Base-by-base conservation (phyloP, 2,797 vertebrate genomes). In the Microctenopoma lineatum region DNA sequence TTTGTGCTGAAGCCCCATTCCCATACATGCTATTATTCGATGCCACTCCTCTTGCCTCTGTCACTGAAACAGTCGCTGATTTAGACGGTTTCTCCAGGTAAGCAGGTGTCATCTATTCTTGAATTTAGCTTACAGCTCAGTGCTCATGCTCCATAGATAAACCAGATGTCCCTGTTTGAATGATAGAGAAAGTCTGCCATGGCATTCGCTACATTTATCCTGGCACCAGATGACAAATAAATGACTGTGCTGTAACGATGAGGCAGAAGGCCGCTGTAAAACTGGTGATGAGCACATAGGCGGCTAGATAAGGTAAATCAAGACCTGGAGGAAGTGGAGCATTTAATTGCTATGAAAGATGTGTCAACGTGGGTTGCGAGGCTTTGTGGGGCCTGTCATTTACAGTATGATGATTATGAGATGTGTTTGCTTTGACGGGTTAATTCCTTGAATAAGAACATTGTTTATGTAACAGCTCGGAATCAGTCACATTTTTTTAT, bases 261-360 rank as follows among this genome's bases (percentile, higher is more conserved):
- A 69, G 74, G 73, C 77, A 75, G 81, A 53, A 78, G 70, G 72
- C 75, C 38, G 77, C 80, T 70, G 78, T 77, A 90, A 18, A 88
- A 80, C 59, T 44, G 69, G 46, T 79, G 87, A 91, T 86, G 86
- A 89, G 81, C 44, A 26, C 78, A 67, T 21, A 86, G 66, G 78
- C 56, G 32, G 77, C 53, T 56, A 79, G 87, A 92, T 92, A 91
- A 88, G 83, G 84, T 91, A 90, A 91, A 92, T 92, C 85, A 88
- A 82, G 84, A 85, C 80, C 78, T 79, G 57, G 81, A 80, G 86
- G 84, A 90, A 91, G 83, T 78, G 79, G 84, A 92, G 88, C 90
- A 80, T 90, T 93, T 90, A 91, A 92, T 91, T 92, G 89, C 81
- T 74, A 57, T 78, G 83, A 90, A 84, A 91, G 87, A 90, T 74